These are phyloP conservation scores for Bothrops jararaca DNA, from an alignment of 2,113 vertebrate species.

Conservation along the genomic window DNA sequence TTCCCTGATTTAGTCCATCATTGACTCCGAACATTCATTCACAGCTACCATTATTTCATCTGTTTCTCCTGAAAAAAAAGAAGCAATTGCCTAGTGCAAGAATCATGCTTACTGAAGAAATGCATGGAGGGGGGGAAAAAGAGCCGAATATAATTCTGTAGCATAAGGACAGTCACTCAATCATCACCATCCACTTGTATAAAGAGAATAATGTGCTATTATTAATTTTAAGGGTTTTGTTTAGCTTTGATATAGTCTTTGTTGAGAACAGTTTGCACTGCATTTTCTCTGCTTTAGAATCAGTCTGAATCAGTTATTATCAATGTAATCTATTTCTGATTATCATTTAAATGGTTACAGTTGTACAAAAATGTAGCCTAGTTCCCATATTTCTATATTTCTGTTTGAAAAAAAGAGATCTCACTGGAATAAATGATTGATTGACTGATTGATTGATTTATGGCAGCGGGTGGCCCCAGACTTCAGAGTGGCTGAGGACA, in stretches of 20 bases:
- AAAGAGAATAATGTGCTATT: not conserved
- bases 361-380: conserved; percentile 46
- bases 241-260: not conserved
- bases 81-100: not conserved
- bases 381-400: conserved; percentile 57
- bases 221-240: not conserved
- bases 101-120: not conserved
- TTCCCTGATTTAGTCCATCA: not conserved
- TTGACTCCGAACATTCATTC: not conserved
- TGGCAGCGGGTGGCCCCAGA: conserved; percentile 72
- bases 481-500: conserved; percentile 72
- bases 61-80: not conserved
- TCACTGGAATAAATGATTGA: conserved; percentile 59
- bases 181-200: not conserved
- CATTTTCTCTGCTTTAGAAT: not conserved
- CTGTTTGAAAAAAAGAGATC: conserved; percentile 56
- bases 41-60: not conserved
- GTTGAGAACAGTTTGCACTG: conserved; percentile 21
- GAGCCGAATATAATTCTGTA: not conserved
- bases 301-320: conserved; percentile 26
- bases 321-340: not conserved
- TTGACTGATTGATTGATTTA: conserved; percentile 73
- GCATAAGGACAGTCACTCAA: not conserved
- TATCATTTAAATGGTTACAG: conserved; percentile 22
- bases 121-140: not conserved